A percentile compares a stretch with the other conserved stretches of the same genome.
Conservation (phyloP, 2,113 vertebrate genomes). For the Onychostoma macrolepis region DNA sequence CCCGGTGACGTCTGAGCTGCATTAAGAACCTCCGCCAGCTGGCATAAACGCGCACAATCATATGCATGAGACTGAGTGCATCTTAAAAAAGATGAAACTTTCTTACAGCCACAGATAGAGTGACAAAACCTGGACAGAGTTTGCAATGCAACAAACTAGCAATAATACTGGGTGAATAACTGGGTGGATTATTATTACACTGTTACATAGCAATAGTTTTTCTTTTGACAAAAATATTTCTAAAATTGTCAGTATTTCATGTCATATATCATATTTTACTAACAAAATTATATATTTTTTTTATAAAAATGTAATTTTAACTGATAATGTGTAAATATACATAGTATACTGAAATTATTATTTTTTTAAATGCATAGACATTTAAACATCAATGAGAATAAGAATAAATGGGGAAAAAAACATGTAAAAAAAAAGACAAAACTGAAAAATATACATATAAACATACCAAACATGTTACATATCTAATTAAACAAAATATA, state of each 20-base stretch:
- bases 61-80: not conserved
- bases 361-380: too few species aligned
- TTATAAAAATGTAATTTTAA: not conserved
- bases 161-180: not conserved
- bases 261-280: not conserved
- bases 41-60: constrained; percentile 4
- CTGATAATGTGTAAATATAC: not conserved
- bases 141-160: not conserved
- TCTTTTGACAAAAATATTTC: not conserved
- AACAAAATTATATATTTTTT: not conserved
- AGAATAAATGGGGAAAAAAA: too few species aligned
- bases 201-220: not conserved
- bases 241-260: not conserved
- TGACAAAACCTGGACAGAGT: not conserved
- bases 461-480: too few species aligned
- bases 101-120: not conserved
- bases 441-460: too few species aligned
- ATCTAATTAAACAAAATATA: too few species aligned
- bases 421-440: too few species aligned
- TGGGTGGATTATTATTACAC: not conserved
- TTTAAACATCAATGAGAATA: too few species aligned
- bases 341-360: not conserved
- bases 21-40: constrained; percentile 12
- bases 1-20: constrained; percentile 9
- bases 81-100: not conserved